Conservation (phyloP, 2,113 vertebrate genomes). For the Ascaphus truei region DNA sequence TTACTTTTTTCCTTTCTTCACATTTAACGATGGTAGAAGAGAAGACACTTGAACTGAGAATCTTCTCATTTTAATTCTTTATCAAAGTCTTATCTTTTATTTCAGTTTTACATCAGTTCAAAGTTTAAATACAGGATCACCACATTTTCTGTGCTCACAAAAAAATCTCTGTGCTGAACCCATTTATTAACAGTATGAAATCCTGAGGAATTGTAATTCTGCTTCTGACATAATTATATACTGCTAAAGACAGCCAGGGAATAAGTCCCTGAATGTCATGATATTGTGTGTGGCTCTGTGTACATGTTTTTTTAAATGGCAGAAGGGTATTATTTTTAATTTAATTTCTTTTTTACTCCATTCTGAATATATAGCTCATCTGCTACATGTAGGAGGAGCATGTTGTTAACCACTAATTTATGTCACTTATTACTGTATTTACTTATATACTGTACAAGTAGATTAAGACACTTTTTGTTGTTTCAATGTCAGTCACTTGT, state of each 20-base stretch:
- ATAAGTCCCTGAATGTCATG: not conserved
- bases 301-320: no score
- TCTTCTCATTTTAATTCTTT: not conserved
- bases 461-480: no score
- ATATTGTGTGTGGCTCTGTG: no score
- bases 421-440: no score
- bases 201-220: conserved; percentile 9
- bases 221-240: conserved; percentile 9
- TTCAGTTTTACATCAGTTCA: not conserved
- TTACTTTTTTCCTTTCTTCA: not conserved
- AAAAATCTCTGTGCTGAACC: not conserved
- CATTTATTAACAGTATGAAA: not conserved
- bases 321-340: no score
- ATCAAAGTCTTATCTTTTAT: not conserved
- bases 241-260: not conserved
- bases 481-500: no score
- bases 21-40: not conserved
- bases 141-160: not conserved
- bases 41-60: not conserved
- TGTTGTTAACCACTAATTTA: no score
- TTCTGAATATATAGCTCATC: no score
- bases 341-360: no score
- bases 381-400: no score
- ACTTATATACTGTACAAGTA: no score
- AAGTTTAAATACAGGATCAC: not conserved